Conservation (phyloP, 1,140 invertebrate species). For the Pseudomyrmex dendroicus region DNA sequence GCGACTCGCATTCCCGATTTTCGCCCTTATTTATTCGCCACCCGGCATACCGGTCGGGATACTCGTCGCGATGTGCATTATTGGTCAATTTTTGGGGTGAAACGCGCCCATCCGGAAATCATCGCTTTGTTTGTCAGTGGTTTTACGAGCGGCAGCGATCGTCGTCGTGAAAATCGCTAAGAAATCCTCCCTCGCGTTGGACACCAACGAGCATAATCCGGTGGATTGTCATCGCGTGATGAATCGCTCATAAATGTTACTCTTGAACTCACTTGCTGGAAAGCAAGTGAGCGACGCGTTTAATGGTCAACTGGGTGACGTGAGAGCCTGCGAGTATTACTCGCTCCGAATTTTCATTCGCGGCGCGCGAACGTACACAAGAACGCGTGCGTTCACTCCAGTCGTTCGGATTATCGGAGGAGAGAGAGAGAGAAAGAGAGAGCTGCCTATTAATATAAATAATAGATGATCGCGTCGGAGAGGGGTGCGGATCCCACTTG, state of each 20-base stretch:
- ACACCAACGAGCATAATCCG: neutral
- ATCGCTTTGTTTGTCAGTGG: conserved; percentile 81
- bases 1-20: conserved; percentile 59
- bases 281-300: neutral
- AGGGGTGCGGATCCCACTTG: conserved; percentile 74
- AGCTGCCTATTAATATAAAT: conserved; percentile 78
- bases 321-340: neutral
- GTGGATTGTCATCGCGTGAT: conserved; percentile 9
- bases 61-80: conserved; percentile 69
- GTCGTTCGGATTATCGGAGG: conserved; percentile 23
- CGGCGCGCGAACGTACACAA: conserved; percentile 7
- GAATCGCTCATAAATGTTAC: conserved; percentile 13
- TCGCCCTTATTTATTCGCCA: conserved; percentile 77
- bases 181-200: conserved; percentile 24
- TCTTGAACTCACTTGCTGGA: neutral
- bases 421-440: too few species aligned
- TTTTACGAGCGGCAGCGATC: conserved; percentile 66
- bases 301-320: conserved; percentile 5
- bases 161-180: conserved; percentile 68
- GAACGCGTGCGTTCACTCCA: neutral
- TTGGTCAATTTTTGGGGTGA: conserved; percentile 78
- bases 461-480: conserved; percentile 74
- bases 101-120: conserved; percentile 79
- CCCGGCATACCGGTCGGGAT: conserved; percentile 51
- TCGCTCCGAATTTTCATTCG: neutral